Evolutionary conservation across 2,113 vertebrate genomes (phyloP).

Genomic region (Artemisiospiza belli): DNA sequence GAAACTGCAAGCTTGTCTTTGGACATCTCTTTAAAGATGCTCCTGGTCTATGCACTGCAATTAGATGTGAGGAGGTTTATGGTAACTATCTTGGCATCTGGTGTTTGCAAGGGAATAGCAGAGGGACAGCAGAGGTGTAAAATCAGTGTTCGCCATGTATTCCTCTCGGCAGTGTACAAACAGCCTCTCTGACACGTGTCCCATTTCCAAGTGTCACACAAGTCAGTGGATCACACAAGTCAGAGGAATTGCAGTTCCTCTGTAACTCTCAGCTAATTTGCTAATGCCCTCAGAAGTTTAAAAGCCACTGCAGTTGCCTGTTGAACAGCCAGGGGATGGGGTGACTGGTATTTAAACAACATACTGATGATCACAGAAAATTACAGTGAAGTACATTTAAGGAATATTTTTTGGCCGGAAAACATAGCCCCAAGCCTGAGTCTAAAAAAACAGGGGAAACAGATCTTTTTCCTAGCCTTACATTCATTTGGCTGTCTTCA

Average conservation of each 20-base stretch:
- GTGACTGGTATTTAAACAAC: conserved; percentile 19
- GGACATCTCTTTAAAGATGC: not conserved
- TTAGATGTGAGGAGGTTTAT: not conserved
- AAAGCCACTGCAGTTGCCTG: not conserved
- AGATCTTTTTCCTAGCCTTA: not conserved
- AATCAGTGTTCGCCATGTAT: not conserved
- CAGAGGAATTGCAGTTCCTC: not conserved
- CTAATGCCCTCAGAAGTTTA: conserved; percentile 15
- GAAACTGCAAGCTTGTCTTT: conserved; percentile 23
- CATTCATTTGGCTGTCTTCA: conserved; percentile 32
- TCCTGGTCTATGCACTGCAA: not conserved
- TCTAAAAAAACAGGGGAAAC: not conserved
- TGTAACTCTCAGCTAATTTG: not conserved
- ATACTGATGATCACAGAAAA: not conserved
- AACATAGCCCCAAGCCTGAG: not conserved
- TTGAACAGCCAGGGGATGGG: not conserved
- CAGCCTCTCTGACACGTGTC: not conserved
- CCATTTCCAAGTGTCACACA: not conserved
- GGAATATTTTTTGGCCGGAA: conserved; percentile 32
- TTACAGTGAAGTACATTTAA: not conserved
- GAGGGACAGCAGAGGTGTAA: not conserved
- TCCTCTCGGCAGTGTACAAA: not conserved
- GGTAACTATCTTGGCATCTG: not conserved
- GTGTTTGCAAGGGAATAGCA: not conserved
- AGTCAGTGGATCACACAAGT: not conserved